phyloP scores from a whole-genome alignment of 2,113 vertebrate genomes.

The Patagioenas fasciata region DNA sequence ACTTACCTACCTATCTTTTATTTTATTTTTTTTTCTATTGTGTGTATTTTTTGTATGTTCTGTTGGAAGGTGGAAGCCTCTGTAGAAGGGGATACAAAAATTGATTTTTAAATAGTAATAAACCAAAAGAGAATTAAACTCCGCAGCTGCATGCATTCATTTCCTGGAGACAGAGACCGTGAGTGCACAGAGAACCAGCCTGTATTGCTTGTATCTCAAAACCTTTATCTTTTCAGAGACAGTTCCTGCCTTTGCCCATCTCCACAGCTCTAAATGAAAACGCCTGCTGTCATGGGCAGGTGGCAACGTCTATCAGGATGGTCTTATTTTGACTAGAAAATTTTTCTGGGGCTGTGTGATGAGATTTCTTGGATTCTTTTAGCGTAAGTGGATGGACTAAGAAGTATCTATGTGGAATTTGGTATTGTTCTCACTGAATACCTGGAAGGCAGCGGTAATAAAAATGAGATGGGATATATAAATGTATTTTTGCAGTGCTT shows the following conservation, averaged over 20 bases:
- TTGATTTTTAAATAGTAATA: constrained; percentile 71
- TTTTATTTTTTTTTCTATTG: constrained; percentile 48
- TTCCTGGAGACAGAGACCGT: constrained; percentile 42
- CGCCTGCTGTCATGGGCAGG: neutral
- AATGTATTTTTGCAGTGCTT: neutral
- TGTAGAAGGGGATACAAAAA: constrained; percentile 66
- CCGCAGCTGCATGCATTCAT: constrained; percentile 65
- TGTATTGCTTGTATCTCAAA: neutral
- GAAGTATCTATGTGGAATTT: neutral
- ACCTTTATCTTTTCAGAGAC: neutral
- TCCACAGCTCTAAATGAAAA: neutral
- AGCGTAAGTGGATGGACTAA: neutral
- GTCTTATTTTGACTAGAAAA: neutral
- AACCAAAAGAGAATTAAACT: constrained; percentile 70
- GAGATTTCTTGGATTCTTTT: neutral
- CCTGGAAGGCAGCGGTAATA: neutral
- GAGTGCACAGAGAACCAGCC: neutral
- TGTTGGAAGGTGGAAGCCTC: constrained; percentile 69
- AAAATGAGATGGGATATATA: neutral
- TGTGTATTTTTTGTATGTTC: constrained; percentile 72
- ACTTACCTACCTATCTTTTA: constrained; percentile 64
- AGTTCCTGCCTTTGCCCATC: neutral
- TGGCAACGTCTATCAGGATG: neutral
- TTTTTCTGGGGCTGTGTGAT: neutral
- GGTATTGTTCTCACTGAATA: neutral